Conservation (phyloP, 92 coral and sea anemone genomes). For the Phymanthus crucifer region DNA sequence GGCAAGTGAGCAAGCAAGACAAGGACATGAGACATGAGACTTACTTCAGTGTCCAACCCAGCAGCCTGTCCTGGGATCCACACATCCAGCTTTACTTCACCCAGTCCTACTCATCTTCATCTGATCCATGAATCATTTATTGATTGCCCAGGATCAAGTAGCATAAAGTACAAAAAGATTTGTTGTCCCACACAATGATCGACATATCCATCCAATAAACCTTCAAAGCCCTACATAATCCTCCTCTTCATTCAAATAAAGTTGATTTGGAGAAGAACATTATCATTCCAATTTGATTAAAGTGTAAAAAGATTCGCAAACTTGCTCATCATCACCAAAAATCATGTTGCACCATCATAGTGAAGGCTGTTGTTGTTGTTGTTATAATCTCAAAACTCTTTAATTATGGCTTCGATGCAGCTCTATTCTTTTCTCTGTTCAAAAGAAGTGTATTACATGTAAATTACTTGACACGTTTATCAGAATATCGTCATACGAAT, state of each 20-base stretch:
- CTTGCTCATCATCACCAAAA: neutral
- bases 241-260: neutral
- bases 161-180: neutral
- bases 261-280: neutral
- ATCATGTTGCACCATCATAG: neutral
- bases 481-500: neutral
- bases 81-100: no score
- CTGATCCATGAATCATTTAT: neutral
- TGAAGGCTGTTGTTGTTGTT: neutral
- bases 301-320: neutral
- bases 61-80: neutral
- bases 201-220: neutral
- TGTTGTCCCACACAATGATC: neutral
- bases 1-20: no score
- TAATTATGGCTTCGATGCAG: neutral
- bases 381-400: neutral
- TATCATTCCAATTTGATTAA: neutral
- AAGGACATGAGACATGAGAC: no score
- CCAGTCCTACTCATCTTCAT: neutral
- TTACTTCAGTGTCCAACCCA: neutral
- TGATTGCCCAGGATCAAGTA: constrained; percentile 3
- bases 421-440: neutral
- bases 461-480: constrained; percentile 2
- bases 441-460: neutral
- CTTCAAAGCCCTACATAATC: neutral